Conservation (phyloP, 2,888 invertebrate species). For the Patella depressa region DNA sequence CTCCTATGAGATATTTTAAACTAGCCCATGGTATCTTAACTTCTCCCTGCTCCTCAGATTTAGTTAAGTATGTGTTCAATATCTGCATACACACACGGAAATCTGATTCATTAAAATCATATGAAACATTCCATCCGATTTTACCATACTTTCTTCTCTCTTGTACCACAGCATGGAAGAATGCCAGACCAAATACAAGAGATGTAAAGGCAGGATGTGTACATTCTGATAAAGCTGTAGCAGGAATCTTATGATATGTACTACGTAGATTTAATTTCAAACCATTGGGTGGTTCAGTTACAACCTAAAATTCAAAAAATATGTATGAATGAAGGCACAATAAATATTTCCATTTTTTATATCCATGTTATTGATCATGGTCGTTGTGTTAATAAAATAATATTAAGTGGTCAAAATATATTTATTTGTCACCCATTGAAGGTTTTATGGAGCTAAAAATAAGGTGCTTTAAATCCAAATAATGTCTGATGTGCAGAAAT, state of each 20-base stretch:
- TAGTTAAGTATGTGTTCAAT: constrained; percentile 85
- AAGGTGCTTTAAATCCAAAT: no score
- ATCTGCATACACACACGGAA: constrained; percentile 90
- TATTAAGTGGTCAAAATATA: no score
- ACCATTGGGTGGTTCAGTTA: constrained; percentile 93
- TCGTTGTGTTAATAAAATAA: no score
- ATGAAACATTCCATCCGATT: constrained; percentile 93
- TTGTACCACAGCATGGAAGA: constrained; percentile 93
- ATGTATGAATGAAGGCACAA: no score
- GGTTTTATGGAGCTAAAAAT: no score
- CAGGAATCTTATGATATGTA: constrained; percentile 88
- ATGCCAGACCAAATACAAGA: constrained; percentile 88
- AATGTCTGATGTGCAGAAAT: no score
- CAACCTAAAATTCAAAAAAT: constrained; percentile 76
- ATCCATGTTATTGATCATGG: no score
- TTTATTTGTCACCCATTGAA: no score
- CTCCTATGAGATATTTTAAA: constrained; percentile 91
- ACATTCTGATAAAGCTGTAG: constrained; percentile 82
- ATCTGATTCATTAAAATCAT: constrained; percentile 93
- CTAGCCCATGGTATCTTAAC: constrained; percentile 88
- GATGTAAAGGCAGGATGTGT: constrained; percentile 84
- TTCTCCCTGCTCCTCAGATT: constrained; percentile 76
- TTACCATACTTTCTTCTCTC: constrained; percentile 94
- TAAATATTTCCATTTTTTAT: no score
- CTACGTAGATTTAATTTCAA: constrained; percentile 89